Evolutionary conservation across 2,888 invertebrate genomes (phyloP), one percentile per base, ranked within the genome.

Genomic region (Tortrix viridana): DNA sequence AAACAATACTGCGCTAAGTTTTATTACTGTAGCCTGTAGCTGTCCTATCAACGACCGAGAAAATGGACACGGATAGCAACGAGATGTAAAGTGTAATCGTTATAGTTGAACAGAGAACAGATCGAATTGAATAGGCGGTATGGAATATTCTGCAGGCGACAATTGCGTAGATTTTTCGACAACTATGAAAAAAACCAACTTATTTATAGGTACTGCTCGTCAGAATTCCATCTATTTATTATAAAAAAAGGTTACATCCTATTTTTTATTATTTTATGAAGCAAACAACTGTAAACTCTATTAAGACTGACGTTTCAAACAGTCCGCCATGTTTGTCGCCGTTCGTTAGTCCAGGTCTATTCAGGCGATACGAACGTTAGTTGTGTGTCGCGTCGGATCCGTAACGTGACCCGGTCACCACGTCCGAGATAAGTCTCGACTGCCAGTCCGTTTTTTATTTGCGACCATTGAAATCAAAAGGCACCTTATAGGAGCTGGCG

Each of bases 361-460:
- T 53, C 56, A 44, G 38, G 18, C 56, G 52, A 20, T 38, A 20
- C 38, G n/a, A 54, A 32, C 60, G 62, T 66, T 49, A 64, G 60
- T 67, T 67, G 59, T 56, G 68, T 67, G 67, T 61, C 67, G 65
- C 74, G 69, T 72, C 71, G 76, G 86, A 80, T 89, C 89, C 89
- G 87, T 78, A 76, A 77, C 72, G 74, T 87, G 84, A 89, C 88
- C 88, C 71, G 86, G 89, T 86, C 86, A 85, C 69, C 67, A 76
- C 74, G 82, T 75, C 79, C 81, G 82, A 81, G 76, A 74, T 77
- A 73, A 67, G 41, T 41, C 41, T 44, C 66, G 63, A 58, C 57
- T 67, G 60, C 56, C 62, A 53, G 67, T 64, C 49, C 53, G 47
- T 60, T 71, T 76, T 75, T 76, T 72, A 65, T 59, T 56, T 58